These are phyloP conservation scores for Nylanderia fulva DNA, from an alignment of 1,140 invertebrate species.

Conservation along the genomic window DNA sequence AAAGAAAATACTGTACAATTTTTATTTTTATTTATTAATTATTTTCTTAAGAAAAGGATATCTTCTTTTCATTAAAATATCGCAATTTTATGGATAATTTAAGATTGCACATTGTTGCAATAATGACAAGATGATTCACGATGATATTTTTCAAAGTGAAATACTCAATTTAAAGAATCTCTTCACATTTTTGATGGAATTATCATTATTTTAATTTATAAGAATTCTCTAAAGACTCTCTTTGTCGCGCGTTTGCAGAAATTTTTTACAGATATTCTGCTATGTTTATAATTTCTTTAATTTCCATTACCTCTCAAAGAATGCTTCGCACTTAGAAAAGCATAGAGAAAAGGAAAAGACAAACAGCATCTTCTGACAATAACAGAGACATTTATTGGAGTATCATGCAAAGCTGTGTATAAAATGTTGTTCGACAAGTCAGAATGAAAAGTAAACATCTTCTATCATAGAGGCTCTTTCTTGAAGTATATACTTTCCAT, in stretches of 20 bases:
- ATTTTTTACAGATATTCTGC: neutral
- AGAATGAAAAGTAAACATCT: conserved; percentile 50
- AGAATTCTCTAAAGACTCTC: neutral
- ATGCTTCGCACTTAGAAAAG: neutral
- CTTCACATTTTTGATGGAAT: conserved; percentile 20
- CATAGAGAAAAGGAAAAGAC: neutral
- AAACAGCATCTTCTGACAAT: neutral
- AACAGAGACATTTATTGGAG: conserved; percentile 40
- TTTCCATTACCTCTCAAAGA: neutral
- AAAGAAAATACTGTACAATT: neutral
- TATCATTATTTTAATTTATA: conserved; percentile 22
- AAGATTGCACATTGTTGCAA: neutral
- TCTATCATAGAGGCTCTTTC: neutral
- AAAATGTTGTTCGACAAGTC: conserved; percentile 49
- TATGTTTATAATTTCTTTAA: conserved; percentile 5
- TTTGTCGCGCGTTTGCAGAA: neutral
- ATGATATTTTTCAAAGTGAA: conserved; percentile 24
- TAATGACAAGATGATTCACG: conserved; percentile 20
- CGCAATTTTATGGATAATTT: neutral
- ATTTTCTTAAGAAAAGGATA: neutral
- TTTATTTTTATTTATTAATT: no score
- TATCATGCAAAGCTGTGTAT: neutral
- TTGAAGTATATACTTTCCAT: neutral
- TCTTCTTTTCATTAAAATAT: conserved; percentile 17
- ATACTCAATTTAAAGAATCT: conserved; percentile 11